Percentiles rank a stretch among this genome's conserved stretches.
Evolutionary conservation across 2,888 invertebrate species (phyloP).

Genomic region (Leptopterna dolabrata): DNA sequence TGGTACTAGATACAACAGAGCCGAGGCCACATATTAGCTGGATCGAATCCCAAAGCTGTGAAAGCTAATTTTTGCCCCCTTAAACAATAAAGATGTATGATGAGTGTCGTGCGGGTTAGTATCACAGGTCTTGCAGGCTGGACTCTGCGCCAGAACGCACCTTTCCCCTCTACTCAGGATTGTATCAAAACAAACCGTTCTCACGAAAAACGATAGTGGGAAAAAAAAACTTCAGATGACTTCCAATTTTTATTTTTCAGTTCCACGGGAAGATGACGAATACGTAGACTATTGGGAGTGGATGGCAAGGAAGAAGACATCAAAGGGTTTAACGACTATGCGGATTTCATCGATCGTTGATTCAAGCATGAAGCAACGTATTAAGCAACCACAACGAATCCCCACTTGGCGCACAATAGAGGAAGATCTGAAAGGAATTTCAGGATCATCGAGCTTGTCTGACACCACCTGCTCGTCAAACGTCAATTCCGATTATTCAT

Average conservation of each 20-base stretch:
- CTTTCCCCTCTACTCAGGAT: no score
- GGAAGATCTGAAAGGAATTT: constrained; percentile 15
- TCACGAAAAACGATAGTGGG: no score
- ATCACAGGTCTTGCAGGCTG: no score
- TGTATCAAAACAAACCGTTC: no score
- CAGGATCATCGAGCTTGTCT: neutral
- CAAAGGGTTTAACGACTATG: neutral
- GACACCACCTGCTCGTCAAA: constrained; percentile 19
- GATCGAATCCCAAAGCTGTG: no score
- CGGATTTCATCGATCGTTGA: neutral
- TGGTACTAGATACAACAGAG: no score
- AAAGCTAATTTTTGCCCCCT: no score
- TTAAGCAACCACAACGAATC: neutral
- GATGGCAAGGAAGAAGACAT: neutral
- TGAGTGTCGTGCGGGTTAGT: no score
- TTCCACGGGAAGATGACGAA: neutral
- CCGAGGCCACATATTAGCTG: no score
- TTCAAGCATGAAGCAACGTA: neutral
- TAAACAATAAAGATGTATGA: no score
- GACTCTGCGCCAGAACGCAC: no score
- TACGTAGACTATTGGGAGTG: neutral
- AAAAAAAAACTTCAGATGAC: neutral
- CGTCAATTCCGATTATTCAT: neutral
- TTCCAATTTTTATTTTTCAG: neutral
- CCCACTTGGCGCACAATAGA: neutral